phyloP scores from a whole-genome alignment of 2,888 invertebrate species.

The Mythimna lalbum region DNA sequence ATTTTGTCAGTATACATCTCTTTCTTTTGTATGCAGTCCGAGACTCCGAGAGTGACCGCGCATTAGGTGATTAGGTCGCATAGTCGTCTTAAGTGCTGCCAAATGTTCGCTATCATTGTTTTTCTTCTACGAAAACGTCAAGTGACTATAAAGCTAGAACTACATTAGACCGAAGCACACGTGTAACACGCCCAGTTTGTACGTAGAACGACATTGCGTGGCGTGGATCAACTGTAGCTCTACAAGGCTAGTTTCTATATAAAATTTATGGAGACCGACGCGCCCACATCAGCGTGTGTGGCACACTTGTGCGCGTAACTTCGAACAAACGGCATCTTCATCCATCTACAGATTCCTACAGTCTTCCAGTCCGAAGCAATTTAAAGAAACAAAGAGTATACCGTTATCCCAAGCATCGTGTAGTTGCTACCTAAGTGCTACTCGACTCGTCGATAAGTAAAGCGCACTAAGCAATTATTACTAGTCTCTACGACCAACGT shows the following conservation, averaged over 20 bases:
- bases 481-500: conserved; percentile 58
- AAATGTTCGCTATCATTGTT: conserved; percentile 24
- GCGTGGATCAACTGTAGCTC: too few relatives aligned
- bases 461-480: conserved; percentile 65
- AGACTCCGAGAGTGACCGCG: too few relatives aligned
- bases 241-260: too few relatives aligned
- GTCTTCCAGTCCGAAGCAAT: conserved; percentile 46
- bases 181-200: too few relatives aligned
- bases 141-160: too few relatives aligned
- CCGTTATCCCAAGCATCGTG: conserved; percentile 49
- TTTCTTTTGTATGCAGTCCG: too few relatives aligned
- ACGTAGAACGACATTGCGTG: too few relatives aligned
- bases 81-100: conserved; percentile 6
- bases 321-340: conserved; percentile 21
- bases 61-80: too few relatives aligned
- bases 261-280: too few relatives aligned
- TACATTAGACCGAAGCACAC: too few relatives aligned
- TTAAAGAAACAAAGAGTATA: conserved; percentile 53
- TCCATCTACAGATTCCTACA: conserved; percentile 13
- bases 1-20: too few relatives aligned
- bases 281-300: too few relatives aligned
- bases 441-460: conserved; percentile 61
- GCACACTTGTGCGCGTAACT: background rate
- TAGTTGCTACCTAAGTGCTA: conserved; percentile 61
- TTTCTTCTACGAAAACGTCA: background rate